A percentile compares a stretch with the other conserved stretches of the same genome.
phyloP scores from a whole-genome alignment of 2,113 vertebrate species.

The Aix galericulata region DNA sequence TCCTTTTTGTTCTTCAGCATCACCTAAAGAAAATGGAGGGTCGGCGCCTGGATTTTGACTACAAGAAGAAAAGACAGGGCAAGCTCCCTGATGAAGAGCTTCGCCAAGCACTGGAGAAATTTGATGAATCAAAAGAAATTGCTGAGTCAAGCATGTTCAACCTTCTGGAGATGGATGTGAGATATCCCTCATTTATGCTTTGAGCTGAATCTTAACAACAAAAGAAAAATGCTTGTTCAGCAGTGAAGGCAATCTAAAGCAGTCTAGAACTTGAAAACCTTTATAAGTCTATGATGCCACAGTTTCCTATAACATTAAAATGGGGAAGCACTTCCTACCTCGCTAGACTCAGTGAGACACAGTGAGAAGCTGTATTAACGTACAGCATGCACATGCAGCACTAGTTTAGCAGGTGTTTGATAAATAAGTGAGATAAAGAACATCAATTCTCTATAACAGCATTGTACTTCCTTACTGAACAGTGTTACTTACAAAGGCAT shows the following conservation, averaged over 20 bases:
- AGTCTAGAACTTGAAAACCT: background rate
- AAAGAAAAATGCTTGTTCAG: background rate
- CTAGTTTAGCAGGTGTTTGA: background rate
- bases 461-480: background rate
- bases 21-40: conserved; percentile 98
- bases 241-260: background rate
- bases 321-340: background rate
- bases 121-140: conserved; percentile 97
- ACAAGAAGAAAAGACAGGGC: conserved; percentile 98
- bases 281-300: background rate
- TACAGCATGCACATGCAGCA: background rate
- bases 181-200: conserved; percentile 53
- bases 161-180: conserved; percentile 96
- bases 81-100: conserved; percentile 95
- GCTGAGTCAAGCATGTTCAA: conserved; percentile 99
- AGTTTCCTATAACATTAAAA: background rate
- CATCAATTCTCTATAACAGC: background rate
- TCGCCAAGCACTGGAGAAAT: conserved; percentile 96
- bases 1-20: conserved; percentile 78
- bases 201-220: background rate
- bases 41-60: conserved; percentile 96
- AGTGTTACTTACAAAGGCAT: background rate
- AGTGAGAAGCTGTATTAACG: background rate
- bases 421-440: background rate
- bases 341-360: background rate